Conservation (phyloP, 1,140 invertebrate genomes). For the Cecropterus lyciades region DNA sequence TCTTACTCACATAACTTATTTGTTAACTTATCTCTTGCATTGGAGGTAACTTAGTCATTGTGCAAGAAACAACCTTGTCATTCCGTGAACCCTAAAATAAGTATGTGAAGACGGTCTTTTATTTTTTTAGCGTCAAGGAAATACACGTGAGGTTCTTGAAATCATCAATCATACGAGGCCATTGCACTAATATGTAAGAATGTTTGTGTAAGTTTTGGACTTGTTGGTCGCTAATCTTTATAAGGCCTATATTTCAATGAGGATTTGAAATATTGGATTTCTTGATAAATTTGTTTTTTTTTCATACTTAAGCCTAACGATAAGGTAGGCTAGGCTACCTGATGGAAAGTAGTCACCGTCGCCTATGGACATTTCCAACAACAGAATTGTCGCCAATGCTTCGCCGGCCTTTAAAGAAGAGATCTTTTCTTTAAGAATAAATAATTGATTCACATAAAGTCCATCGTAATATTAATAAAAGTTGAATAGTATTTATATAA, state of each 20-base stretch:
- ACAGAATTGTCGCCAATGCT: too few relatives aligned
- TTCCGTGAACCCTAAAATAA: slow-evolving; percentile 1
- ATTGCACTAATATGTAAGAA: not conserved
- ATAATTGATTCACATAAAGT: too few relatives aligned
- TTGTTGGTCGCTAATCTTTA: not conserved
- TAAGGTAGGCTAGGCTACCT: too few relatives aligned
- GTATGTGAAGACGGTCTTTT: not conserved
- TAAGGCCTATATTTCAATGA: not conserved
- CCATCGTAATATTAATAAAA: too few relatives aligned
- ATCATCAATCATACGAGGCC: slow-evolving; percentile 6
- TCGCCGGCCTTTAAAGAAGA: too few relatives aligned
- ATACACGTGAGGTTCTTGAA: slow-evolving; percentile 5
- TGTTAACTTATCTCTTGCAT: slow-evolving; percentile 1
- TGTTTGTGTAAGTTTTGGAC: not conserved
- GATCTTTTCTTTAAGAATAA: too few relatives aligned
- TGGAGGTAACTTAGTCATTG: slow-evolving; percentile 2
- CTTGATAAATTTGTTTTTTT: too few relatives aligned
- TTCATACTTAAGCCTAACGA: too few relatives aligned
- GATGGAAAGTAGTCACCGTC: too few relatives aligned
- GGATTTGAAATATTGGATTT: too few relatives aligned
- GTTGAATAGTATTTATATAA: too few relatives aligned
- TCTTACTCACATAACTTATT: slow-evolving; percentile 7
- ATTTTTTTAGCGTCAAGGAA: slow-evolving; percentile 8
- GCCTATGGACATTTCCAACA: too few relatives aligned
- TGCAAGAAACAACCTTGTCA: slow-evolving; percentile 6